These are phyloP conservation scores for Crocodylus rhombifer DNA, from an alignment of 2,797 vertebrate genomes.

Conservation along the genomic window DNA sequence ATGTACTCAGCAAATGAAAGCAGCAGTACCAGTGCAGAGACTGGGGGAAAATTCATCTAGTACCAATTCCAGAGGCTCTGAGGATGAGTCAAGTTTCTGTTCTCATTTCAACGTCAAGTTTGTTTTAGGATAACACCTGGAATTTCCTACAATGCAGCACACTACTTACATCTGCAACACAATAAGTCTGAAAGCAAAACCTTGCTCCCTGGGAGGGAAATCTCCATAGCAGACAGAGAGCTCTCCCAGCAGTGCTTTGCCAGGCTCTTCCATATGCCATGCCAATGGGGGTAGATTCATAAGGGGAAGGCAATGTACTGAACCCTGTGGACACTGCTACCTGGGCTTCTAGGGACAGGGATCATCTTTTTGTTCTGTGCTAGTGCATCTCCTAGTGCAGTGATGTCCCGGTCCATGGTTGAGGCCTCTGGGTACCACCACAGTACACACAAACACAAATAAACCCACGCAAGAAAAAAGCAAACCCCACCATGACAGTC, in stretches of 20 bases:
- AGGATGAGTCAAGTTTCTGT: background rate
- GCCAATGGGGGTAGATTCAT: background rate
- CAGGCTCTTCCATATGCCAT: background rate
- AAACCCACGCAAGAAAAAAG: constrained; percentile 30
- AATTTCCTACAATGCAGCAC: background rate
- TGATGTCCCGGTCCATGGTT: constrained; percentile 12
- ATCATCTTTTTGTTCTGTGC: background rate
- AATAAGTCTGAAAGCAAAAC: background rate
- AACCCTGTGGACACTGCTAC: background rate
- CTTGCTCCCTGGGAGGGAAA: background rate
- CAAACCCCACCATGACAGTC: background rate
- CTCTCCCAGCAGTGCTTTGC: background rate
- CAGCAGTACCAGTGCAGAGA: background rate
- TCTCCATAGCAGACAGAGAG: background rate
- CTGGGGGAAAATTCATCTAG: background rate
- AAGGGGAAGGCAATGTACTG: background rate
- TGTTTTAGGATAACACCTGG: background rate
- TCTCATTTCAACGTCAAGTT: background rate
- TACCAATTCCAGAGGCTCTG: background rate
- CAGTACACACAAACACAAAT: constrained; percentile 5
- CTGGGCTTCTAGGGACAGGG: background rate
- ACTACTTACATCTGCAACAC: background rate
- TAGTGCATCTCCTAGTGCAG: background rate
- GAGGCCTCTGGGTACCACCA: constrained; percentile 27
- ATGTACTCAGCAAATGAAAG: background rate